Base-by-base conservation (phyloP, 2,797 vertebrate species). In the Ctenopoma multispine region DNA sequence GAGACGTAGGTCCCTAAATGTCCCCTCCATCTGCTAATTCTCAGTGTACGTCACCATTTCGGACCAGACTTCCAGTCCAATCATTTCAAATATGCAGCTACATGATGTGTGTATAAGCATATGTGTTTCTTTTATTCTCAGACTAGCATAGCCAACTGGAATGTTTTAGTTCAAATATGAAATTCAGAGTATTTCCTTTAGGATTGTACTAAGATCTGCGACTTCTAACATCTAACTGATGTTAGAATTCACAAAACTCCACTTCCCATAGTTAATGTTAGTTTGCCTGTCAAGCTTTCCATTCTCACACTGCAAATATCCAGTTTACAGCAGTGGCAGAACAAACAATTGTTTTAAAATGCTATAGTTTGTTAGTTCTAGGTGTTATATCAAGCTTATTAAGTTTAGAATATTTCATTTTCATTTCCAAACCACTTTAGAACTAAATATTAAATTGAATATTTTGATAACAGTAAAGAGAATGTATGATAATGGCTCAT, bases 241-340 rank as follows among this genome's bases (percentile, higher is more conserved):
- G 11, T 23, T 24, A 18, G 9, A 27, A 46, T 13, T 63, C 23
- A 21, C 47, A 58, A 43, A 55, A n/a, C 38, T 13, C 36, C 1
- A 0, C 17, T 14, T 21, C 40, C 41, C 6, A 20, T 44, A 27
- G 15, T 20, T 24, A 6, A 1, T 12, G 6, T 46, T 24, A 13
- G 11, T 47, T 20, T 1, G 15, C 20, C 23, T 61, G 53, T 54
- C 41, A 67, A 68, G 34, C 62, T 61, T 56, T 69, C 3, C 7
- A 53, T 64, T 44, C 41, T 44, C 41, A 46, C 18, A n/a, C n/a
- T 46, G 44, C n/a, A 46, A n/a, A 46, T 8, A 8, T 46, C 17
- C 44, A n/a, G 8, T 46, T 46, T 46, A 20, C 44, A 44, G 15
- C 15, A 17, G 5, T 6, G 7, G 15, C 15, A 13, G 7, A 34